Evolutionary conservation across 2,797 vertebrate genomes (phyloP).

Genomic region (Poecilia gillii): DNA sequence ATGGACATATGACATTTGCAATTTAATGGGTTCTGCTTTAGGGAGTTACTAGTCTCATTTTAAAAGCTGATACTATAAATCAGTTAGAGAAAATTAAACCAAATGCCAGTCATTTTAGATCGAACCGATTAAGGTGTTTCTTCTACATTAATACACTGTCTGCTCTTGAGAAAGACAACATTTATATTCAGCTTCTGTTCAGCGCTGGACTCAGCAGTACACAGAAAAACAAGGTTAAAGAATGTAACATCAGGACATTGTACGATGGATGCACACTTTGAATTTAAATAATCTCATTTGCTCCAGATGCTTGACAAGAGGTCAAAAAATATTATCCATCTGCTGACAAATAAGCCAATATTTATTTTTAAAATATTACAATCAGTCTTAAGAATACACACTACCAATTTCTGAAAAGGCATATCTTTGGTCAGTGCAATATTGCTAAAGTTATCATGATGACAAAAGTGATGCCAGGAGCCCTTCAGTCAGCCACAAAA

Average conservation of each 20-base stretch:
- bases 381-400: not conserved
- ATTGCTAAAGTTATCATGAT: not conserved
- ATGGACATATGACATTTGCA: conserved; percentile 1
- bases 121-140: conserved; percentile 12
- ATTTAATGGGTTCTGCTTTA: conserved; percentile 24
- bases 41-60: conserved; percentile 20
- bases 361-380: not conserved
- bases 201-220: conserved; percentile 26
- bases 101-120: conserved; percentile 20
- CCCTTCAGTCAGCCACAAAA: not conserved
- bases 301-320: conserved; percentile 46
- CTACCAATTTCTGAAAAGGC: not conserved
- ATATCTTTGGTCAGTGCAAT: not conserved
- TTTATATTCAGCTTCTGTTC: conserved; percentile 51
- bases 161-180: conserved; percentile 33
- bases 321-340: not conserved
- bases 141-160: conserved; percentile 27
- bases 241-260: conserved; percentile 36
- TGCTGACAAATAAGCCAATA: not conserved
- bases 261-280: conserved; percentile 42
- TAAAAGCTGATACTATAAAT: conserved; percentile 25
- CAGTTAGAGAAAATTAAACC: conserved; percentile 41
- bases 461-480: not conserved
- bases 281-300: conserved; percentile 50
- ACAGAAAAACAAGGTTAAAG: conserved; percentile 54